Evolutionary conservation across 2,797 vertebrate genomes (phyloP).

Genomic region (Menidia menidia): DNA sequence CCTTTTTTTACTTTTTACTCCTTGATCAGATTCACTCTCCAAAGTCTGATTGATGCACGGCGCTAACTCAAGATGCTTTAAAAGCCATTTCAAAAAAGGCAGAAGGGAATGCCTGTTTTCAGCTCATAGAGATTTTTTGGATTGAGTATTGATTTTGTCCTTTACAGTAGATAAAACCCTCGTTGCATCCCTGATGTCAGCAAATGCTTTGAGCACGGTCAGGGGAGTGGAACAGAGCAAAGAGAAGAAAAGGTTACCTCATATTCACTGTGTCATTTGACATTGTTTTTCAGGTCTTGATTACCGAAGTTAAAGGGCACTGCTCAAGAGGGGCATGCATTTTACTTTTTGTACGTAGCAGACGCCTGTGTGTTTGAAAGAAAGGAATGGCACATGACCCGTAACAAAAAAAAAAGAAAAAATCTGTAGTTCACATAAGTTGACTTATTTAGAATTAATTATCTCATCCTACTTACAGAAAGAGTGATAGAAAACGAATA

Average conservation of each 20-base stretch:
- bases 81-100: conserved; percentile 37
- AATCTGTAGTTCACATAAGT: too few species aligned
- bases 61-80: conserved; percentile 25
- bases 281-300: conserved; percentile 40
- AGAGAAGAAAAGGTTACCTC: conserved; percentile 32
- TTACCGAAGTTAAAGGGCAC: conserved; percentile 31
- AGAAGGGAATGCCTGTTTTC: conserved; percentile 37
- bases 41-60: conserved; percentile 33
- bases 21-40: conserved; percentile 29
- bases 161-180: conserved; percentile 50
- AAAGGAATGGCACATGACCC: background rate
- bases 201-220: conserved; percentile 38
- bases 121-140: conserved; percentile 40
- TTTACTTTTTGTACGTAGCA: conserved; percentile 14
- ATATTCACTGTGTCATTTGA: conserved; percentile 41
- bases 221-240: conserved; percentile 3
- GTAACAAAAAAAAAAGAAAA: background rate
- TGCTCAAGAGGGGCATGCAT: conserved; percentile 1
- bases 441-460: background rate
- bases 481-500: too few species aligned
- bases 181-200: conserved; percentile 27
- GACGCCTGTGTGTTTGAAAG: background rate
- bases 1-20: background rate
- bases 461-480: background rate
- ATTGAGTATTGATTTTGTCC: conserved; percentile 54